These are phyloP conservation scores for Syndactyla subalaris DNA, from an alignment of 2,797 vertebrate genomes.

Conservation along the genomic window DNA sequence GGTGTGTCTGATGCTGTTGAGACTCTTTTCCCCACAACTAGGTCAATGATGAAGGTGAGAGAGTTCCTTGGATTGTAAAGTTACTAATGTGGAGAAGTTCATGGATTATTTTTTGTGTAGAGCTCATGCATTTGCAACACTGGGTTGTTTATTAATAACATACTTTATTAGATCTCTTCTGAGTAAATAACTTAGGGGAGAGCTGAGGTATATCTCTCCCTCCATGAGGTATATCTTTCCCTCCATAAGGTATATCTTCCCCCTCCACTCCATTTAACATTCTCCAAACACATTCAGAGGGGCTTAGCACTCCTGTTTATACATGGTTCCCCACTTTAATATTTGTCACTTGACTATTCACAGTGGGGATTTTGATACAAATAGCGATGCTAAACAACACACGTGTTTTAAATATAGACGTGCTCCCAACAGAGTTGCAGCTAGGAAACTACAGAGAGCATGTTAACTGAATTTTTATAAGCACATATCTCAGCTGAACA, in stretches of 20 bases:
- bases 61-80: background rate
- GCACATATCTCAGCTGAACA: slow-evolving; percentile 31
- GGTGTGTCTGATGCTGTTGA: background rate
- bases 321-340: slow-evolving; percentile 24
- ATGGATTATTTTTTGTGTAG: background rate
- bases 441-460: slow-evolving; percentile 32
- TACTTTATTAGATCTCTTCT: background rate
- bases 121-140: background rate
- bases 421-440: slow-evolving; percentile 41
- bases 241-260: background rate
- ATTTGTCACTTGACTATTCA: slow-evolving; percentile 58
- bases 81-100: background rate
- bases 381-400: slow-evolving; percentile 26
- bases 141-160: background rate
- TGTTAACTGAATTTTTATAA: slow-evolving; percentile 62
- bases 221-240: background rate
- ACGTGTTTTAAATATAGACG: slow-evolving; percentile 35
- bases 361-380: slow-evolving; percentile 54
- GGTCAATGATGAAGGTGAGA: background rate
- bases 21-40: background rate
- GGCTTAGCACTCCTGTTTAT: slow-evolving; percentile 2
- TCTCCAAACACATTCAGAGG: slow-evolving; percentile 21
- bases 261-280: background rate
- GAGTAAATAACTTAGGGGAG: background rate
- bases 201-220: background rate